Evolutionary conservation across 2,113 vertebrate genomes (phyloP), one percentile per base, ranked within the genome.

Genomic region (Hippopotamus amphibius): DNA sequence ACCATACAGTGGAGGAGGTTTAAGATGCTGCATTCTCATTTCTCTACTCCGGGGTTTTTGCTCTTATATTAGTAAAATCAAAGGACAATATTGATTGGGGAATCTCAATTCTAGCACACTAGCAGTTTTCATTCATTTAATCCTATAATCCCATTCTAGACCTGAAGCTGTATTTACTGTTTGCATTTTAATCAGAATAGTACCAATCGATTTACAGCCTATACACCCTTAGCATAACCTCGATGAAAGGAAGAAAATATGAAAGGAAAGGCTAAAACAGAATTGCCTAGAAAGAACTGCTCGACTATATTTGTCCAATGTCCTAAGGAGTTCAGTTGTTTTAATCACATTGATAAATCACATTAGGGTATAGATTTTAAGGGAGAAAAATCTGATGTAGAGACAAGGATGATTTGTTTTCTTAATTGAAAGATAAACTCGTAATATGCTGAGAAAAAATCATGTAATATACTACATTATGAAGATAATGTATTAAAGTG

Each of bases 81-180:
- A 93, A 97, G 95, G 90, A 95, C 84, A 68, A 88, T 98, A 98
- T 96, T 97, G 98, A 98, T 93, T 96, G 92, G 76, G 96, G 98
- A 94, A 98, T 98, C 97, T 97, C 96, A 98, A 97, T 98, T 97
- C 97, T 97, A 97, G 90, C 93, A 97, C 82, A 89, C 92, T 92
- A 95, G 93, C 90, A 71, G 1, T 93, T 98, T 98, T 86, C 97
- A 96, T 98, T 98, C 98, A 96, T 98, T 98, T 99, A 99, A 99
- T 99, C 98, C 98, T 96, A 97, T 98, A 98, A 99, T 99, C 98
- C 97, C 95, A 98, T 98, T 98, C 95, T 90, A 98, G 97, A 98
- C 97, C 96, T 96, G 81, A 98, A 98, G 90, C 97, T 92, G 57
- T 98, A 98, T 98, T 98, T 98, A 98, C 96, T 95, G 86, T 97